These are phyloP conservation scores for Calliscelio sp. DNA, from an alignment of 2,888 invertebrate genomes.

Conservation along the genomic window DNA sequence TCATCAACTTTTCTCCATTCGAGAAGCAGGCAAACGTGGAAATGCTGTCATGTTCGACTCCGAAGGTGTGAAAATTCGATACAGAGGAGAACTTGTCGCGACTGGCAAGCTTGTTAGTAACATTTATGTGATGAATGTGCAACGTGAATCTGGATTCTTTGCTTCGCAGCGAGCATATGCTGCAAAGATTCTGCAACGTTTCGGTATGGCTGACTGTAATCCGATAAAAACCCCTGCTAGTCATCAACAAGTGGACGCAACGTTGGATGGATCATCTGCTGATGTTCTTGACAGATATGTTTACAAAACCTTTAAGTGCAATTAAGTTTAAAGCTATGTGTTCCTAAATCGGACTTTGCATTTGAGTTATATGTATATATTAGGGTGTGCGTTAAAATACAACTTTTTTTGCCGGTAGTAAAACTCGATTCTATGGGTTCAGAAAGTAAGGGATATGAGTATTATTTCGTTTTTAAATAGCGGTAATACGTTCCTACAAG, in stretches of 20 bases:
- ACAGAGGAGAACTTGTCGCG: constrained; percentile 66
- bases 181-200: constrained; percentile 59
- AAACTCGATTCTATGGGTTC: background rate
- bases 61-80: constrained; percentile 63
- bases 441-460: background rate
- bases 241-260: constrained; percentile 48
- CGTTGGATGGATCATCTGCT: constrained; percentile 37
- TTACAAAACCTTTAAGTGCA: too few species aligned
- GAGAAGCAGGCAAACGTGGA: constrained; percentile 69
- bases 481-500: background rate
- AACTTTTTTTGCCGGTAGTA: background rate
- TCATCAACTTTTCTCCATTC: constrained; percentile 73
- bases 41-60: constrained; percentile 61
- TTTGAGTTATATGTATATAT: too few species aligned
- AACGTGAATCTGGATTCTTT: constrained; percentile 66
- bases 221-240: constrained; percentile 67
- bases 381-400: background rate
- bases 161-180: constrained; percentile 68
- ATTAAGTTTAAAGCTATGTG: too few species aligned
- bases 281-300: constrained; percentile 58
- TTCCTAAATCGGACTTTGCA: too few species aligned
- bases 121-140: constrained; percentile 64
- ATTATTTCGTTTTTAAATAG: background rate
- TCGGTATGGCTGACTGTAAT: constrained; percentile 65
- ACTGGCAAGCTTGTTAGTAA: constrained; percentile 62